Evolutionary conservation across 2,797 vertebrate genomes (phyloP).

Genomic region (Chaenodraco wilsoni): DNA sequence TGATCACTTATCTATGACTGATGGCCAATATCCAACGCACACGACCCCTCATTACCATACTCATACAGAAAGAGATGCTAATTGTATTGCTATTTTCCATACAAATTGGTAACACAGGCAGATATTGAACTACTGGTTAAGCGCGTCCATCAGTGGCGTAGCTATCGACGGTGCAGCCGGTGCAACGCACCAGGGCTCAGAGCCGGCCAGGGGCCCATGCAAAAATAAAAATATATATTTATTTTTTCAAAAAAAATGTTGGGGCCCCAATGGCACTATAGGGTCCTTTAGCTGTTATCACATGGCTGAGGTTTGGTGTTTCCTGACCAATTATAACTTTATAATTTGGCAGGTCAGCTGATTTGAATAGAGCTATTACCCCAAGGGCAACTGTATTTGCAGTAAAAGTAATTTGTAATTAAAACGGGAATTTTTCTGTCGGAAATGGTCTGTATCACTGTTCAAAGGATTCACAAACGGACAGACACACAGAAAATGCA

Average conservation of each 20-base stretch:
- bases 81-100: neutral
- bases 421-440: neutral
- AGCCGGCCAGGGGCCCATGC: too few relatives aligned
- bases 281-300: too few relatives aligned
- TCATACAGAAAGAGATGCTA: neutral
- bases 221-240: too few relatives aligned
- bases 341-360: slow-evolving; percentile 6
- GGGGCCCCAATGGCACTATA: too few relatives aligned
- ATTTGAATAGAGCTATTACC: slow-evolving; percentile 12
- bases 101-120: neutral
- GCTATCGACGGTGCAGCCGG: too few relatives aligned
- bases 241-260: too few relatives aligned
- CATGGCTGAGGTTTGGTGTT: slow-evolving; percentile 13
- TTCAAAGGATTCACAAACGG: neutral
- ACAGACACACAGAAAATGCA: neutral
- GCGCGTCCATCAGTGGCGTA: too few relatives aligned
- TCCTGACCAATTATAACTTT: slow-evolving; percentile 10
- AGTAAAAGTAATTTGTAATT: neutral
- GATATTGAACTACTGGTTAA: neutral
- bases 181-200: too few relatives aligned
- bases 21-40: neutral
- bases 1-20: neutral
- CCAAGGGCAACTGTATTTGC: neutral
- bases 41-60: neutral
- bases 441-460: neutral